Conservation (phyloP, 2,888 invertebrate species). For the Meta bourneti region DNA sequence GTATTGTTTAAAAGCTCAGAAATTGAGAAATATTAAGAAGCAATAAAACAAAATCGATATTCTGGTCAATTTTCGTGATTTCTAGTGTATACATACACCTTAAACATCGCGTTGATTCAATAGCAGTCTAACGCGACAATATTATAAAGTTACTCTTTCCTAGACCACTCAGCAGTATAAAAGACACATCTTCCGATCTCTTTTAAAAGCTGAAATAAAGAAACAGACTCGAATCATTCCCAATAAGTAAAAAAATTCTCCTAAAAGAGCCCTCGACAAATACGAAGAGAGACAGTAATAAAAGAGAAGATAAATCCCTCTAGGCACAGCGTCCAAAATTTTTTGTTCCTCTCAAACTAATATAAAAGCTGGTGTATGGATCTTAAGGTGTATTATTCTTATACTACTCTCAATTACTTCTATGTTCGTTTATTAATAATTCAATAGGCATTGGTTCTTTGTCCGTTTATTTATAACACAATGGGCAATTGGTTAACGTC, state of each 20-base stretch:
- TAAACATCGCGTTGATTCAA: neutral
- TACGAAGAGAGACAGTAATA: neutral
- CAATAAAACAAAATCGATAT: no score
- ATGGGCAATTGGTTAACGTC: no score
- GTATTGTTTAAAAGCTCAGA: no score
- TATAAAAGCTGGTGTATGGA: constrained; percentile 5
- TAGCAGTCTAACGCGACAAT: neutral
- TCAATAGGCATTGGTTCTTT: no score
- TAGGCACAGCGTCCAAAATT: constrained; percentile 13
- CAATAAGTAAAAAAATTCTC: neutral
- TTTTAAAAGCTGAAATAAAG: neutral
- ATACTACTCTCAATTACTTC: no score
- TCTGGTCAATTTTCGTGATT: no score
- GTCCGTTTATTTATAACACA: no score
- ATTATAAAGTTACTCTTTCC: neutral
- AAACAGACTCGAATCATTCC: neutral
- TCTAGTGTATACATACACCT: no score
- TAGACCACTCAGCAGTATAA: neutral
- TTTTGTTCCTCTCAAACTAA: constrained; percentile 26
- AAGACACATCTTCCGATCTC: neutral
- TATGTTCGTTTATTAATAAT: no score
- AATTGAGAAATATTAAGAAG: no score
- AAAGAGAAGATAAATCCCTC: neutral
- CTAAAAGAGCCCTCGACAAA: no score
- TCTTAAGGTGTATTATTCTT: no score